These are phyloP conservation scores for Lysiphlebus fabarum DNA, from an alignment of 1,140 invertebrate species.

Conservation along the genomic window DNA sequence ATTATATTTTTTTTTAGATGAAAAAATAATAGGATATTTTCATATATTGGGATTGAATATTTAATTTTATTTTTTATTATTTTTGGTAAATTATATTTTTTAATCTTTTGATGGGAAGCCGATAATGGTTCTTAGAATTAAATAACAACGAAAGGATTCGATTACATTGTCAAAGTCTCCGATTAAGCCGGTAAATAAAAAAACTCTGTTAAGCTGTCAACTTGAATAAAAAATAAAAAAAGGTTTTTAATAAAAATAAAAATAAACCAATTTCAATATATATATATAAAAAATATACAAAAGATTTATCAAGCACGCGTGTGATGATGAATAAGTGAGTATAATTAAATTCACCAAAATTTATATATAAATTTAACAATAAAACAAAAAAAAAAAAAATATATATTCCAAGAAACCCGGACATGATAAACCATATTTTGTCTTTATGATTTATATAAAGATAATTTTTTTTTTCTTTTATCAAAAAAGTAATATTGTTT, in stretches of 20 bases:
- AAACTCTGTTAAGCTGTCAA: slow-evolving; percentile 25
- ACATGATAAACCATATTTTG: neutral
- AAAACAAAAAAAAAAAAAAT: slow-evolving; percentile 3
- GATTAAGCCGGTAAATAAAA: slow-evolving; percentile 28
- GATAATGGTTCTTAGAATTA: neutral
- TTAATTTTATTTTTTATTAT: neutral
- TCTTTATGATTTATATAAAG: neutral
- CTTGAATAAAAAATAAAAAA: slow-evolving; percentile 12
- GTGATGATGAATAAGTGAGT: neutral
- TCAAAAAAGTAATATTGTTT: too few relatives aligned
- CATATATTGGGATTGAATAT: too few relatives aligned
- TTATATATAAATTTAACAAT: neutral
- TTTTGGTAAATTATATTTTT: neutral
- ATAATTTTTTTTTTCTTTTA: too few relatives aligned
- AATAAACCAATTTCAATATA: too few relatives aligned
- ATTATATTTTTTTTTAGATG: too few relatives aligned
- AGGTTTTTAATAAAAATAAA: too few relatives aligned
- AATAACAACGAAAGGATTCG: slow-evolving; percentile 24
- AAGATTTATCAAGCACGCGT: neutral
- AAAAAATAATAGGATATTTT: too few relatives aligned
- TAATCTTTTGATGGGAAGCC: neutral
- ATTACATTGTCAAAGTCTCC: slow-evolving; percentile 31
- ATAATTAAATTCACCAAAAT: neutral
- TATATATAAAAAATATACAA: neutral
- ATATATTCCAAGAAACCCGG: neutral